Base-by-base conservation (phyloP, 1,140 invertebrate species). In the Diabrotica virgifera region DNA sequence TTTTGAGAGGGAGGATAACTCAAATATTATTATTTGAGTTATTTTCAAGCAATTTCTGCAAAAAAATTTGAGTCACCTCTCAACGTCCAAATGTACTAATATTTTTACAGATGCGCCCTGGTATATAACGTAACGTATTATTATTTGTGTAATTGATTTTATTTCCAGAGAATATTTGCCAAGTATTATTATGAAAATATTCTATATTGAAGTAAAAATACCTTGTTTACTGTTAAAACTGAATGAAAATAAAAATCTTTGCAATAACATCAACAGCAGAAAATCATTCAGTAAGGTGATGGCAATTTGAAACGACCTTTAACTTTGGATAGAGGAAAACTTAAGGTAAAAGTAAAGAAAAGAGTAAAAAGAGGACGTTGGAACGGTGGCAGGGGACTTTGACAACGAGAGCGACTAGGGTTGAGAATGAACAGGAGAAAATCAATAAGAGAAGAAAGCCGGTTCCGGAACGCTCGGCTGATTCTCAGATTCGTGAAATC, bases 401-500 rank as follows among this genome's bases (percentile, higher is more conserved):
- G 57, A 59, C 57, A 59, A 59, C 57, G 57, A 59, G 40, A 59
- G 57, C 14, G 37, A 46, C 57, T 46, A 46, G 57, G 57, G 57
- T 59, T 59, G 57, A 59, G 57, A 59, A 59, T 46, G 57, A 59
- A 59, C 57, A 59, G 69, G 70, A 69, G 77, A 79, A 79, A 78
- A 79, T 79, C 77, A 79, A 79, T 79, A 79, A 78, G 75, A 74
- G 76, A 79, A 76, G 76, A 79, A 77, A 77, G 75, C 71, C 74
- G 76, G 76, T 79, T 79, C 76, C 77, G 77, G 77, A 79, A 79
- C 77, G 77, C 72, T 79, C 76, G 74, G 77, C 76, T 79, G 76
- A 73, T 68, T 76, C 75, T 78, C 77, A 79, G 77, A 79, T 79
- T 79, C 77, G 76, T 77, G 77, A 78, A 77, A 78, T 77, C 73